Conservation (phyloP, 2,113 vertebrate species). For the Stercorarius parasiticus region DNA sequence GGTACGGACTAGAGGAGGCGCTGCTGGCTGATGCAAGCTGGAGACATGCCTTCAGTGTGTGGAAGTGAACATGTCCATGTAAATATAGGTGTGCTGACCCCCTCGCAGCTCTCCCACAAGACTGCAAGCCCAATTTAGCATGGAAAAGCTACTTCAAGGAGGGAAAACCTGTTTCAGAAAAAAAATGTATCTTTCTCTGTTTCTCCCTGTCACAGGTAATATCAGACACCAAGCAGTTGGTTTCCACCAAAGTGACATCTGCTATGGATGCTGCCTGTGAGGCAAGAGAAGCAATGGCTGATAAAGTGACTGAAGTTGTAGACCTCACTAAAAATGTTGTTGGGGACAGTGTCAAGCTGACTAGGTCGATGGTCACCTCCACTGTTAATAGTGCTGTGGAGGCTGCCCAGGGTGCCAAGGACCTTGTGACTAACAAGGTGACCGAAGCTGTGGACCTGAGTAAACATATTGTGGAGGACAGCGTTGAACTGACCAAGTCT, state of each 20-base stretch:
- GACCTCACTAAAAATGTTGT: slow-evolving; percentile 74
- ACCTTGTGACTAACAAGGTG: slow-evolving; percentile 56
- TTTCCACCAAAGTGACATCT: slow-evolving; percentile 80
- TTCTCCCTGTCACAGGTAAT: slow-evolving; percentile 75
- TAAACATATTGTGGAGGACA: slow-evolving; percentile 77
- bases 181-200: background rate
- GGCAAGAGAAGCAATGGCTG: slow-evolving; percentile 32
- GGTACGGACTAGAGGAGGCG: background rate
- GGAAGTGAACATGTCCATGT: rapidly evolving
- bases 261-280: slow-evolving; percentile 55
- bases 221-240: slow-evolving; percentile 81
- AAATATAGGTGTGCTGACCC: background rate
- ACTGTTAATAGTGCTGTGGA: slow-evolving; percentile 82
- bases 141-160: background rate
- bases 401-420: slow-evolving; percentile 23
- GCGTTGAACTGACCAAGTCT: slow-evolving; percentile 80
- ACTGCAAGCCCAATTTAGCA: background rate
- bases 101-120: background rate
- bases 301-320: slow-evolving; percentile 67
- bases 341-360: slow-evolving; percentile 83
- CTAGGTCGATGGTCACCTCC: slow-evolving; percentile 82
- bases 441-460: slow-evolving; percentile 39
- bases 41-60: background rate
- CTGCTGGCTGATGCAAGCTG: background rate
- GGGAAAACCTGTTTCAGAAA: background rate